These are phyloP conservation scores for Drosophila paramelanica DNA, from an alignment of 2,888 invertebrate genomes.

Conservation along the genomic window DNA sequence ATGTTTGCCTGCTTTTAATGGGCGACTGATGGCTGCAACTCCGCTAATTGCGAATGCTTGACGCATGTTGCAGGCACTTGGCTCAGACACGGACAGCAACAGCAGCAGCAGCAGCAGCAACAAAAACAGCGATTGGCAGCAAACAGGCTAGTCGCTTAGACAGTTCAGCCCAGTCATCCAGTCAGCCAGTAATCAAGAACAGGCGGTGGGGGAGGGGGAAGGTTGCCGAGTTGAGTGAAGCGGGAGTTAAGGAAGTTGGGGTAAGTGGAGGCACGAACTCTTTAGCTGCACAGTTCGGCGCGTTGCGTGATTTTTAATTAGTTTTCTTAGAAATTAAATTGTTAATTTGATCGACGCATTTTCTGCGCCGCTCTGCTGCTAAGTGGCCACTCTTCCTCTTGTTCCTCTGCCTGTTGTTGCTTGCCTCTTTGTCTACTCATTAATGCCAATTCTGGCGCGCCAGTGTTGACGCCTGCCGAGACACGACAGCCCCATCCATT, in stretches of 20 bases:
- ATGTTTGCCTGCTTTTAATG: constrained; percentile 79
- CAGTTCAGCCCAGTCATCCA: constrained; percentile 65
- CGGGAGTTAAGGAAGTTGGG: background rate
- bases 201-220: background rate
- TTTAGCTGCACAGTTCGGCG: constrained; percentile 50
- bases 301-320: constrained; percentile 82
- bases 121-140: constrained; percentile 23
- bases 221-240: background rate
- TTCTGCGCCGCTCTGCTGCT: constrained; percentile 64
- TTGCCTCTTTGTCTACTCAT: constrained; percentile 77
- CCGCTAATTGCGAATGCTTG: constrained; percentile 79
- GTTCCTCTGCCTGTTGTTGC: constrained; percentile 5
- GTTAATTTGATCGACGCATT: constrained; percentile 82
- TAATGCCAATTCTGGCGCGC: constrained; percentile 81
- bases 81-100: constrained; percentile 63
- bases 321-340: constrained; percentile 84
- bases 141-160: constrained; percentile 57
- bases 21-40: constrained; percentile 73
- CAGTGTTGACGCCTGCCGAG: constrained; percentile 72
- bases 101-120: constrained; percentile 24
- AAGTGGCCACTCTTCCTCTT: constrained; percentile 61
- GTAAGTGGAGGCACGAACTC: constrained; percentile 29
- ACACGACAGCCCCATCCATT: constrained; percentile 36
- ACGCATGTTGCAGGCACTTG: constrained; percentile 79
- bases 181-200: constrained; percentile 36